Evolutionary conservation across 2,888 invertebrate genomes (phyloP), one percentile per base, ranked within the genome.

Genomic region (Erebia epiphron): DNA sequence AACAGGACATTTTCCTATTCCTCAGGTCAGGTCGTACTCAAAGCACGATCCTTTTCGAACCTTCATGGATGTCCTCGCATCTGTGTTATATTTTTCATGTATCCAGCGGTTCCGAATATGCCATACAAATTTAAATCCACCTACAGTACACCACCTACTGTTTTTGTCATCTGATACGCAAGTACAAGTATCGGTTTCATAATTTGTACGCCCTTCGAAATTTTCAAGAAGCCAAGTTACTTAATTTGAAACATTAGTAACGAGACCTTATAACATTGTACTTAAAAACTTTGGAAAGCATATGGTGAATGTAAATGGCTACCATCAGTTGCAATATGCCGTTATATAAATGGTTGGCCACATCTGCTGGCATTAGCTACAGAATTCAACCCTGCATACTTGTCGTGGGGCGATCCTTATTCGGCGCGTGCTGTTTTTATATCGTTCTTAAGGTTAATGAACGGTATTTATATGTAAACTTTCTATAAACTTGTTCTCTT

Each of bases 261-360:
- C 21, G 74, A 74, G 68, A 66, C 74, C 74, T 68, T 74, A 74
- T 46, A 70, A 66, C 46, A 41, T 66, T 69, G 68, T 68, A 71
- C 73, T 66, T 73, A 79, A 78, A 79, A 79, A 75, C 67, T 71
- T 68, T 64, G 49, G 63, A 73, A 73, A 73, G 68, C 78, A 77
- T 77, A 76, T 74, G 77, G 74, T 64, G 66, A 69, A 72, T 74
- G 76, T 73, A 72, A 71, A 72, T 71, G 73, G 75, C 72, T 77
- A 81, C 75, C 78, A 77, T 79, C 77, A 75, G 75, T 82, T 77
- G 74, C 72, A 81, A 77, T 80, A 81, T 81, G 80, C 78, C 78
- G 82, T 83, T 84, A 82, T 79, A 79, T 79, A 80, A 82, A 81
- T 82, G 77, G 74, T 76, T 72, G 77, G 77, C 74, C 78, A 82